Conservation (phyloP, 2,888 invertebrate genomes). For the Tetranychus piercei region DNA sequence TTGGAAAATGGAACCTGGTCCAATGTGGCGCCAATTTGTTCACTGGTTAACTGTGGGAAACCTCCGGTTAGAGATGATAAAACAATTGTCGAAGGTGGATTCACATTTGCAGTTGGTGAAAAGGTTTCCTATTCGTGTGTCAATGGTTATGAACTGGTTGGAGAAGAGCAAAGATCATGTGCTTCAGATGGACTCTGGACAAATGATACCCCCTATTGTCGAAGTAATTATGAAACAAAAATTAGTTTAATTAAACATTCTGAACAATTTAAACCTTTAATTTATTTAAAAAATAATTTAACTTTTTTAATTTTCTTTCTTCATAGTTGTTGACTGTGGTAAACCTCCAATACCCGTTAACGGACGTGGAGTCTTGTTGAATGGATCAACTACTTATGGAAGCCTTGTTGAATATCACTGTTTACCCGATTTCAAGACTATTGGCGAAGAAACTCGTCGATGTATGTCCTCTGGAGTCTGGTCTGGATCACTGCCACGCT, state of each 20-base stretch:
- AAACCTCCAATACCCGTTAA: constrained; percentile 55
- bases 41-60: constrained; percentile 29
- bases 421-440: constrained; percentile 52
- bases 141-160: constrained; percentile 57
- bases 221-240: constrained; percentile 43
- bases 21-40: constrained; percentile 58
- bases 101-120: constrained; percentile 43
- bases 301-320: not conserved
- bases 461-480: constrained; percentile 10
- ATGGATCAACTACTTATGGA: constrained; percentile 60
- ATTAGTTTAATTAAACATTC: not conserved
- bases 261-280: not conserved
- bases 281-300: not conserved
- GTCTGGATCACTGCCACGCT: constrained; percentile 21
- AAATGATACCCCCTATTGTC: constrained; percentile 55
- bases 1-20: constrained; percentile 80
- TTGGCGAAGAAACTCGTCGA: constrained; percentile 23
- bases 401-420: constrained; percentile 77
- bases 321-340: constrained; percentile 59
- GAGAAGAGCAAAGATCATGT: constrained; percentile 54
- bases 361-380: constrained; percentile 64
- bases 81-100: constrained; percentile 22
- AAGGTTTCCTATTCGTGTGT: constrained; percentile 61
- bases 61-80: constrained; percentile 24
- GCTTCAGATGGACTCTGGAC: constrained; percentile 60